Evolutionary conservation across 2,888 invertebrate genomes (phyloP).

Genomic region (Amphimallon solstitiale): DNA sequence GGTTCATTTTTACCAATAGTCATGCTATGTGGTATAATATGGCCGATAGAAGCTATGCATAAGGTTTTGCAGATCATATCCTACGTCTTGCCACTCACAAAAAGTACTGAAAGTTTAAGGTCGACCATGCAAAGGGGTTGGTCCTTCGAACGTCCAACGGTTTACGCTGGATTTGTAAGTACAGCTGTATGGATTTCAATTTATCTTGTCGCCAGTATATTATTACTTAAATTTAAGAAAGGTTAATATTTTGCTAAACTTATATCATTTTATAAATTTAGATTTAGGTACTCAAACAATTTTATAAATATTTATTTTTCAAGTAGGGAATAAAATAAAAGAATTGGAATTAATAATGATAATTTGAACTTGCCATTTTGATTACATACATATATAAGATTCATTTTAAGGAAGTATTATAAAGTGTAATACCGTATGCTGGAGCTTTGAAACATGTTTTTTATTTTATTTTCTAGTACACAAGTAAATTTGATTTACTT

Average conservation of each 20-base stretch:
- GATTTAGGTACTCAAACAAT: conserved; percentile 2
- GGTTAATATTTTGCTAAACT: conserved; percentile 32
- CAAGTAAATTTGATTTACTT: too few species aligned
- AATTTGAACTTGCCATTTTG: too few species aligned
- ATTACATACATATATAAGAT: too few species aligned
- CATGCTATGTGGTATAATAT: conserved; percentile 89
- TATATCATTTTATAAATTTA: not conserved
- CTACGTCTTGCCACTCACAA: conserved; percentile 83
- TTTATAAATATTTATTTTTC: not conserved
- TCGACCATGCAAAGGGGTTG: conserved; percentile 87
- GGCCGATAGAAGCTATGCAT: conserved; percentile 96
- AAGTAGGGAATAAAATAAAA: too few species aligned
- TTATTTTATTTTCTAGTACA: too few species aligned
- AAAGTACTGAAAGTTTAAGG: conserved; percentile 88
- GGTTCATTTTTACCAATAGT: conserved; percentile 89
- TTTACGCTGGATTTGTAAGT: conserved; percentile 85
- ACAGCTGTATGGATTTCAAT: conserved; percentile 82
- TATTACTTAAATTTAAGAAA: conserved; percentile 85
- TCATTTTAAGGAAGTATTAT: too few species aligned
- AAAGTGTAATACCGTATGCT: too few species aligned
- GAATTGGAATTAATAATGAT: too few species aligned
- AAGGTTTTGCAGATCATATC: conserved; percentile 70
- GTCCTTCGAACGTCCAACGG: conserved; percentile 74
- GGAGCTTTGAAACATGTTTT: too few species aligned
- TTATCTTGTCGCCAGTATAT: conserved; percentile 77